phyloP scores from a whole-genome alignment of 2,888 invertebrate species.

The Drosophila stalkeri region DNA sequence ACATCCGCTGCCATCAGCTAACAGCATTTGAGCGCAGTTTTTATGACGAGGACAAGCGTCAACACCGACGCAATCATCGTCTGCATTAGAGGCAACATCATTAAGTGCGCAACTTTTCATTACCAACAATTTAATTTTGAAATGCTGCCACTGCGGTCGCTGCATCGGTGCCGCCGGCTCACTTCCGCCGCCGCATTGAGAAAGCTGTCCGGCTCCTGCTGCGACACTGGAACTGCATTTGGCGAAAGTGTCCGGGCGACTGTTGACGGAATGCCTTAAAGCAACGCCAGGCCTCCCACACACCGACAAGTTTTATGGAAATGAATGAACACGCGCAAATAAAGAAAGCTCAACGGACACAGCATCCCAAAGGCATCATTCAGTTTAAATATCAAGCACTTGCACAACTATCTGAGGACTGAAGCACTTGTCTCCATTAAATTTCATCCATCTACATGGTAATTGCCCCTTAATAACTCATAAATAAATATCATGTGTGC shows the following conservation, averaged over 20 bases:
- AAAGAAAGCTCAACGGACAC: constrained; percentile 24
- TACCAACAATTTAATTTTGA: constrained; percentile 66
- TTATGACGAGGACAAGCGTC: constrained; percentile 17
- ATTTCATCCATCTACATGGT: constrained; percentile 8
- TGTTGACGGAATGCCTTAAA: constrained; percentile 7
- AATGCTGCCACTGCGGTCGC: constrained; percentile 42
- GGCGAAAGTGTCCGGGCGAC: constrained; percentile 32
- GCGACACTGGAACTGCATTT: constrained; percentile 75
- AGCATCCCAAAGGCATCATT: constrained; percentile 50
- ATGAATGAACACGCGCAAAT: constrained; percentile 19
- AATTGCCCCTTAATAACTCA: not conserved
- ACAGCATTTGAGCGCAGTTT: constrained; percentile 29
- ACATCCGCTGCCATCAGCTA: constrained; percentile 52
- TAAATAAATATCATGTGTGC: constrained; percentile 15
- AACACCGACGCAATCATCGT: constrained; percentile 18
- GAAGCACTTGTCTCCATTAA: constrained; percentile 10
- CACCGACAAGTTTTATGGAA: constrained; percentile 12
- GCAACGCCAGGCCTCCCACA: not conserved
- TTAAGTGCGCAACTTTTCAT: constrained; percentile 76
- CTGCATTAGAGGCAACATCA: constrained; percentile 44
- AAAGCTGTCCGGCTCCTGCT: constrained; percentile 17
- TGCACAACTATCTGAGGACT: constrained; percentile 9
- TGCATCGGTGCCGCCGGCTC: constrained; percentile 34
- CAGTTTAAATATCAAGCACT: constrained; percentile 46
- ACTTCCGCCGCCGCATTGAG: constrained; percentile 39